Percentiles rank a stretch among this genome's conserved stretches.
phyloP scores from a whole-genome alignment of 2,113 vertebrate genomes.

The Reinhardtius hippoglossoides region DNA sequence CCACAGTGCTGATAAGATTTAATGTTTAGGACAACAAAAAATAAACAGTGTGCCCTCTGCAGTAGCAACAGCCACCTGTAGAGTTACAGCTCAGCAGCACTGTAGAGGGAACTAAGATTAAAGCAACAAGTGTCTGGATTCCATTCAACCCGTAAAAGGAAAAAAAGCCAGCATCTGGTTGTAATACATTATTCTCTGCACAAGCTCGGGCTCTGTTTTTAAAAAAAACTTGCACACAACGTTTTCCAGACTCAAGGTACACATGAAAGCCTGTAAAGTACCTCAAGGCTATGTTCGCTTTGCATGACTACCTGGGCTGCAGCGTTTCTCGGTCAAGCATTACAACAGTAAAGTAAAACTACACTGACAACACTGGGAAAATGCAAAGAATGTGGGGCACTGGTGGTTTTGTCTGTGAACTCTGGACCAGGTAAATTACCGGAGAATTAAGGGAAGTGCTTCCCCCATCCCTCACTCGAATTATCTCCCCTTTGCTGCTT shows the following conservation, averaged over 20 bases:
- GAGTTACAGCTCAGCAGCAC: not conserved
- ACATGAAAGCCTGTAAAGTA: constrained; percentile 51
- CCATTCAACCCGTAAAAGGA: constrained; percentile 14
- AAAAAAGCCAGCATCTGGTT: constrained; percentile 62
- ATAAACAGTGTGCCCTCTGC: constrained; percentile 8
- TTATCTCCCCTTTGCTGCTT: constrained; percentile 41
- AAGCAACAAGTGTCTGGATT: constrained; percentile 67
- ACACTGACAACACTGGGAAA: constrained; percentile 45
- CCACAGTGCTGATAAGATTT: not conserved
- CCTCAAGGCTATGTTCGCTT: constrained; percentile 31
- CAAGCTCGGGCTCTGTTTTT: constrained; percentile 25
- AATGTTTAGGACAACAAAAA: not conserved
- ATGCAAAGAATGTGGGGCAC: constrained; percentile 51
- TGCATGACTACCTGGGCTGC: constrained; percentile 50
- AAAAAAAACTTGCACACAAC: constrained; percentile 44
- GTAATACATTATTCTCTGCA: constrained; percentile 61
- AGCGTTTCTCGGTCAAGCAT: constrained; percentile 14
- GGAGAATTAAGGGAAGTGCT: constrained; percentile 35
- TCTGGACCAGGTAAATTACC: constrained; percentile 68
- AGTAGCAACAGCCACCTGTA: constrained; percentile 38
- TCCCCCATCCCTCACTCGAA: constrained; percentile 25
- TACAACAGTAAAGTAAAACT: constrained; percentile 31
- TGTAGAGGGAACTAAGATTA: constrained; percentile 20
- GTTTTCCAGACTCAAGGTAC: constrained; percentile 61
- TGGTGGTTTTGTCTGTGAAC: constrained; percentile 50